Base-by-base conservation (phyloP, 1,140 invertebrate genomes). In the Brachionus manjavacas region DNA sequence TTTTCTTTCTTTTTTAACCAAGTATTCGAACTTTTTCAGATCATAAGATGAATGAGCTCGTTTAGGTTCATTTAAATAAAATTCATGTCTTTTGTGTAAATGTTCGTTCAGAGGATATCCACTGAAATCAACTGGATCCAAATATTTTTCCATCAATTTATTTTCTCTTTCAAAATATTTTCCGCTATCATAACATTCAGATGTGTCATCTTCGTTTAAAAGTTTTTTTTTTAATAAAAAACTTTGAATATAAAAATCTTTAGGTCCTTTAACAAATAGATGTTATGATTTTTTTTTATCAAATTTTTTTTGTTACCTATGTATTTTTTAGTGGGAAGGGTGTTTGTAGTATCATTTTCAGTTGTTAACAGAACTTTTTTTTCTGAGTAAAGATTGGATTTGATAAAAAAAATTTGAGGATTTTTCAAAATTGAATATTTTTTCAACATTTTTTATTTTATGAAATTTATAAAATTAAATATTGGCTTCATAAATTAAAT, bases 31-130 rank as follows among this genome's bases (percentile, higher is more conserved):
- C 41, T n/a, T 12, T 46, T 23, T 76, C 9, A 46, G 23, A 16
- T 76, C 72, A 6, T 20, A 6, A n/a, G n/a, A 20, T 49, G 31
- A 41, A 76, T 49, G 72, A 25, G 25, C 6, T n/a, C 25, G 12
- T 12, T 25, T 28, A 49, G 25, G 41, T 41, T 41, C 39, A 41
- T 74, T 41, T n/a, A 76, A 25, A 76, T 76, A 76, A 46, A 46
- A 49, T 76, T 76, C 72, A 76, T 76, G 72, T 49, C 52, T 76
- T 9, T 76, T 76, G 25, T 76, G 72, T 12, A 76, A 49, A 9
- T n/a, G 41, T n/a, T 76, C 72, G 49, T 76, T 49, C 3, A 20
- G 16, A 25, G 72, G 72, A 28, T 49, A 49, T 23, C 23, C 23
- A 23, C 23, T 14, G 41, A 76, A 76, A 23, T 49, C 43, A 23